Percentiles rank a stretch among this genome's conserved stretches.
These are phyloP conservation scores for Triplophysa yarkandensis DNA, from an alignment of 2,797 vertebrate genomes.

Conservation along the genomic window DNA sequence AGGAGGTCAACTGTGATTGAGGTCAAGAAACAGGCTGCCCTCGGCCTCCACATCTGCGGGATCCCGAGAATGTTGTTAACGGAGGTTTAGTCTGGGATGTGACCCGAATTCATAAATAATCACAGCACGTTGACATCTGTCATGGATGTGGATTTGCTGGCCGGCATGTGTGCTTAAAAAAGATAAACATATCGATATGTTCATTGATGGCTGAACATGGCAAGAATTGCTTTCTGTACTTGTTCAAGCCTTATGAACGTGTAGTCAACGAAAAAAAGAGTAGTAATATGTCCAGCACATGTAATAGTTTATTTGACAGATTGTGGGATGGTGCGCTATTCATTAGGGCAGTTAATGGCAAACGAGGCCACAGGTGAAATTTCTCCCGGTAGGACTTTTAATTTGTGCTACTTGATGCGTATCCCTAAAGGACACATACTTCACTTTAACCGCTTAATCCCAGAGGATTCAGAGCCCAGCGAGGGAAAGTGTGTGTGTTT, in stretches of 20 bases:
- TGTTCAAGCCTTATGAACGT: too few species aligned
- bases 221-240: not conserved
- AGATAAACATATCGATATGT: not conserved
- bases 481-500: constrained; percentile 22
- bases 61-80: constrained; percentile 31
- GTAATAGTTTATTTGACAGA: constrained; percentile 17
- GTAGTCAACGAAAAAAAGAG: too few species aligned
- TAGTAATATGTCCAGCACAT: not conserved
- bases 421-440: constrained; percentile 51
- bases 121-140: not conserved
- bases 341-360: constrained; percentile 14
- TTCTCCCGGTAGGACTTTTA: constrained; percentile 55
- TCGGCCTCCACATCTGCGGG: constrained; percentile 3
- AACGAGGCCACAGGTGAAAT: constrained; percentile 52
- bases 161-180: not conserved
- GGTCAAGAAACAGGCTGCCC: constrained; percentile 30
- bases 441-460: constrained; percentile 53
- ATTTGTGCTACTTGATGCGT: constrained; percentile 53
- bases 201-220: not conserved
- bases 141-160: not conserved
- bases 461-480: constrained; percentile 45
- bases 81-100: constrained; percentile 22
- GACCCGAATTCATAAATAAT: constrained; percentile 34
- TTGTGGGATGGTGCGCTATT: constrained; percentile 17
- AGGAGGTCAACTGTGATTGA: constrained; percentile 45